These are phyloP conservation scores for Mastomys natalensis DNA, from an alignment of 2,113 vertebrate genomes.

Conservation along the genomic window DNA sequence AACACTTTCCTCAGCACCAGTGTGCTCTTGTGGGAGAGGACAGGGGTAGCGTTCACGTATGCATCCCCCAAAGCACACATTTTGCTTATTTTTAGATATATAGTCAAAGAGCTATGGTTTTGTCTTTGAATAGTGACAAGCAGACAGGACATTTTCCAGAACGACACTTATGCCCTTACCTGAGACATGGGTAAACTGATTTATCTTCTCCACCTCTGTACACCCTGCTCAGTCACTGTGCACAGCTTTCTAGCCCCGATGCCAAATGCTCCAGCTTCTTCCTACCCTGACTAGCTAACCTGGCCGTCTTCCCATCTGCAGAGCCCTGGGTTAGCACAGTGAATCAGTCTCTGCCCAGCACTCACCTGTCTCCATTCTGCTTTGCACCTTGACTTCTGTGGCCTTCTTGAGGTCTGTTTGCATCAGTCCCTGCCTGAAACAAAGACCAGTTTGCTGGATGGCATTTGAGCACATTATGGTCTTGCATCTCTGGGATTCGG, in stretches of 20 bases:
- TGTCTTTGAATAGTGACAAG: conserved; percentile 14
- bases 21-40: background rate
- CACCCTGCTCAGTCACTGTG: too few relatives aligned
- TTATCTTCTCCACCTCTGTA: background rate
- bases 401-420: background rate
- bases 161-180: background rate
- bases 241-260: background rate
- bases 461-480: too few relatives aligned
- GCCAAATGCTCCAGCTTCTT: background rate
- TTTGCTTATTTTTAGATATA: conserved; percentile 19
- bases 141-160: conserved; percentile 21
- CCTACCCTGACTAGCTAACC: background rate
- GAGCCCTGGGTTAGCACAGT: accelerated
- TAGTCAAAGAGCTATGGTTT: background rate
- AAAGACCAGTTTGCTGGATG: background rate
- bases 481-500: background rate
- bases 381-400: accelerated
- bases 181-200: background rate
- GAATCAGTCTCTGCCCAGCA: background rate
- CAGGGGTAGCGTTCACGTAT: background rate
- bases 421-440: background rate
- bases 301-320: background rate
- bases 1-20: background rate
- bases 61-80: background rate
- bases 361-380: background rate